Evolutionary conservation across 2,888 invertebrate species (phyloP).

Genomic region (Galerucella nymphaeae): DNA sequence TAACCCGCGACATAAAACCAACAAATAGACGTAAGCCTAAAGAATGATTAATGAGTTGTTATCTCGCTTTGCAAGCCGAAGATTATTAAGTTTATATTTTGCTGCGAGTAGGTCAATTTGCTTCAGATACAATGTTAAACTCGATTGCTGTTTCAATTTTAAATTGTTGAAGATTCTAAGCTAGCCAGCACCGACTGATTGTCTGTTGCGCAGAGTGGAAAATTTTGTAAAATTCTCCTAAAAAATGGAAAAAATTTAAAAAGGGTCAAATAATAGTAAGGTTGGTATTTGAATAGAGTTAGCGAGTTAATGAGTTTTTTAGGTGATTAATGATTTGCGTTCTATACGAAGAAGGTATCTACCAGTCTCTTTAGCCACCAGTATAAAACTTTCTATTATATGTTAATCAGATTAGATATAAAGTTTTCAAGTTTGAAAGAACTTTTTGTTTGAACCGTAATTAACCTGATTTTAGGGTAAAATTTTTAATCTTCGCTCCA

Average conservation of each 20-base stretch:
- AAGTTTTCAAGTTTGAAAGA: conserved; percentile 24
- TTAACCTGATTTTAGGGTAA: conserved; percentile 29
- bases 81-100: no score
- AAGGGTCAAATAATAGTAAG: no score
- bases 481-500: conserved; percentile 14
- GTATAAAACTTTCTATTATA: conserved; percentile 32
- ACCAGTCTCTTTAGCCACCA: background rate
- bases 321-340: conserved; percentile 27
- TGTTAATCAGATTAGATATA: conserved; percentile 38
- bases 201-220: no score
- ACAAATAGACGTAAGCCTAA: background rate
- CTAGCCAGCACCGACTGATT: no score
- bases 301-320: conserved; percentile 20
- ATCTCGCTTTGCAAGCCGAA: background rate
- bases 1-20: background rate
- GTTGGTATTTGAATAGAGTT: background rate
- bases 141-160: no score
- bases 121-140: no score
- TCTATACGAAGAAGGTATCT: background rate
- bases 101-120: no score
- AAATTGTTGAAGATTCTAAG: no score
- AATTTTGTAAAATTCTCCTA: no score
- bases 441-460: conserved; percentile 26
- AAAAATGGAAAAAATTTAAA: no score
- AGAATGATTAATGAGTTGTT: conserved; percentile 4